Base-by-base conservation (phyloP, 2,113 vertebrate genomes). In the Haemorhous mexicanus region DNA sequence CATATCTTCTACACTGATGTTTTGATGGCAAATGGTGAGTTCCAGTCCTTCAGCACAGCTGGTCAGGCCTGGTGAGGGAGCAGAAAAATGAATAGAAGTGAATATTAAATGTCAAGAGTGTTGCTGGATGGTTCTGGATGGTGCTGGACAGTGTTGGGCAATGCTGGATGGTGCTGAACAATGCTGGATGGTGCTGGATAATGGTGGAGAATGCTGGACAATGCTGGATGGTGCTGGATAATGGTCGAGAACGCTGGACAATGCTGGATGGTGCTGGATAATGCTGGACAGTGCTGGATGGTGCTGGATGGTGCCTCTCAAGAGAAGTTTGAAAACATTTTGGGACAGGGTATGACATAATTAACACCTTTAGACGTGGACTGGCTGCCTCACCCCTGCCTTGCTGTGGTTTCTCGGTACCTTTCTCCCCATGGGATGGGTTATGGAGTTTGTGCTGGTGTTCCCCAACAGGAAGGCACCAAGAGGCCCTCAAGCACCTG, bases 1-100 rank as follows among this genome's bases (percentile, higher is more conserved):
- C 98, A 98, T 94, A 72, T 99, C 49, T 97, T 99, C 43, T 98
- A 98, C 49, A 91, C 97, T 5, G 99, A 99, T 62, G 96, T 95
- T 55, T 93, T 99, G n/a, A 96, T 98, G 41, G 98, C 98, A 10
- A 95, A 95, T 95, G 99, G 99, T 99, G 92, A 47, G 97, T 58
- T 14, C 35, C 32, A 8, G 3, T n/a, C 59, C 89, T 49, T 52
- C n/a, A 28, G 33, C 33, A 9, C 3, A 39, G 47, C 56, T 82
- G 43, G 12, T 12, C 73, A 58, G 27, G 50, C 32, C 37, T 46
- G 53, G 32, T 8, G 53, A 59, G 63, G 3, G 8, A 49, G 50
- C 33, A 78, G 37, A 19, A 44, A 76, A 73, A 28, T 27, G 12
- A 23, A 47, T 14, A 64, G 32, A 26, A 72, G 49, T 9, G 39